Evolutionary conservation across 2,888 invertebrate species (phyloP).

Genomic region (Brachylomia viminalis): DNA sequence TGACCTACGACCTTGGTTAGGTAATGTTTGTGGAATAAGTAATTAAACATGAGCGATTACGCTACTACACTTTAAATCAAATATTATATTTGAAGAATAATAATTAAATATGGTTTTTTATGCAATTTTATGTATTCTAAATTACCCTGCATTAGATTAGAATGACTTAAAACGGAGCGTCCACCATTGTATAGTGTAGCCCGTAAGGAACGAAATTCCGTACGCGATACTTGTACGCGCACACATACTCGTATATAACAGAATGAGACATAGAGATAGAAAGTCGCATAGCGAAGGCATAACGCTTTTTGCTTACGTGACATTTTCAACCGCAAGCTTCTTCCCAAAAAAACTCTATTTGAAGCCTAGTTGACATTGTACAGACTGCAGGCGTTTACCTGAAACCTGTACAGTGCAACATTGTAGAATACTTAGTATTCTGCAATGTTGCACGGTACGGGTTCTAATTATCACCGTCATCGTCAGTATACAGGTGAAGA

Average conservation of each 20-base stretch:
- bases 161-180: background rate
- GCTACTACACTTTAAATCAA: background rate
- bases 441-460: background rate
- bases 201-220: too few species aligned
- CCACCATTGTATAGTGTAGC: background rate
- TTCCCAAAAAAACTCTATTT: background rate
- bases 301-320: background rate
- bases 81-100: background rate
- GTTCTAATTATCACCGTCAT: background rate
- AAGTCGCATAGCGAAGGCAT: background rate
- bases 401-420: too few species aligned
- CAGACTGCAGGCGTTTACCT: background rate
- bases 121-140: background rate
- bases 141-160: background rate
- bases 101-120: background rate
- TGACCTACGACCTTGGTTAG: slow-evolving; percentile 74
- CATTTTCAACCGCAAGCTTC: background rate
- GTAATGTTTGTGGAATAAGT: slow-evolving; percentile 41
- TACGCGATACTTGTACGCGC: too few species aligned
- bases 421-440: background rate
- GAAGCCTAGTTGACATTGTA: background rate
- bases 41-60: slow-evolving; percentile 24
- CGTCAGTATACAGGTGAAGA: background rate
- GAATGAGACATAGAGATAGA: background rate
- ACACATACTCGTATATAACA: background rate